Conservation (phyloP, 2,888 invertebrate genomes). For the Lamellibrachia satsuma region DNA sequence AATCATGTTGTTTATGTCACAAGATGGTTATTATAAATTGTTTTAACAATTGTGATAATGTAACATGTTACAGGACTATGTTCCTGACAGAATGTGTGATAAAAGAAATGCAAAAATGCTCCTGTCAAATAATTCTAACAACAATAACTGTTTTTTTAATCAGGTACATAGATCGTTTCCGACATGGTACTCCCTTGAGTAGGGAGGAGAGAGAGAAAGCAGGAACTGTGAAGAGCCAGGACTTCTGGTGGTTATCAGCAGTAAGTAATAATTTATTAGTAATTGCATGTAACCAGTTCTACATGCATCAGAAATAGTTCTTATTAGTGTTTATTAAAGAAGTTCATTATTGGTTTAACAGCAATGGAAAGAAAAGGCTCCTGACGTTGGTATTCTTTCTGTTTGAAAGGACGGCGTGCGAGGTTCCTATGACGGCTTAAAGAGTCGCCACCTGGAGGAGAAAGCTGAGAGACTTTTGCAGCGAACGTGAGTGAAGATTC, state of each 20-base stretch:
- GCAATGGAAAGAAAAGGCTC: background rate
- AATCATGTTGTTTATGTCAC: too few relatives aligned
- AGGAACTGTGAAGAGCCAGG: constrained; percentile 31
- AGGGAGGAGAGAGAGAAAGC: constrained; percentile 49
- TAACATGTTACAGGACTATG: too few relatives aligned
- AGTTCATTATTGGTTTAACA: background rate
- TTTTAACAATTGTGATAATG: too few relatives aligned
- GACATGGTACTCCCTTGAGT: constrained; percentile 56
- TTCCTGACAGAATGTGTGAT: too few relatives aligned
- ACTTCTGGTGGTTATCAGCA: constrained; percentile 56
- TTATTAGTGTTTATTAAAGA: too few relatives aligned
- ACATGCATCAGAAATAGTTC: too few relatives aligned
- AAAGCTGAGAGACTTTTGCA: constrained; percentile 55
- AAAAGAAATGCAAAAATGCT: background rate
- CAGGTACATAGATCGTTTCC: constrained; percentile 56
- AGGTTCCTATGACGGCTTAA: constrained; percentile 24
- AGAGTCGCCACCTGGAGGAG: constrained; percentile 48
- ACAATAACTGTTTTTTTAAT: background rate
- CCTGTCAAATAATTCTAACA: background rate
- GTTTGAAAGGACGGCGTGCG: background rate
- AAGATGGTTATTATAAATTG: too few relatives aligned
- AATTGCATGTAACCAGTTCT: too few relatives aligned
- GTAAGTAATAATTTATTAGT: background rate
- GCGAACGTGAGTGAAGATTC: constrained; percentile 45
- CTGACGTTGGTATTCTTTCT: background rate